Conservation (phyloP, 2,113 vertebrate species). For the Coryphaenoides rupestris region DNA sequence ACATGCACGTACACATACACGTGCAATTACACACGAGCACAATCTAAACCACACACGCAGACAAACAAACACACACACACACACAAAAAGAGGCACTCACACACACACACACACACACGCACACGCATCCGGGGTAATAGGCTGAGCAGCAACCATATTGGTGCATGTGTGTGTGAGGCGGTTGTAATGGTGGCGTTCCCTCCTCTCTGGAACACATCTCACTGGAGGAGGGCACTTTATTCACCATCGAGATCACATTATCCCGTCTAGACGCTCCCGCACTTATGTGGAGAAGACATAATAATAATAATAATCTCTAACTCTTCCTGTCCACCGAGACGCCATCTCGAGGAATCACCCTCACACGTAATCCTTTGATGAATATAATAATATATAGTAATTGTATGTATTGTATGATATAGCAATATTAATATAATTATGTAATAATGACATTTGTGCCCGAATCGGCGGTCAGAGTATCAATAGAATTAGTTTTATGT, state of each 20-base stretch:
- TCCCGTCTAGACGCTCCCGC: not conserved
- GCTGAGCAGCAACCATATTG: slow-evolving; percentile 36
- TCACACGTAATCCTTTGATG: no score
- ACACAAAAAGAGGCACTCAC: not conserved
- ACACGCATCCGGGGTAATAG: slow-evolving; percentile 4
- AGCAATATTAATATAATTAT: no score
- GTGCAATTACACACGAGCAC: not conserved
- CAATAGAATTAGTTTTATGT: no score
- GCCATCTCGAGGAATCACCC: no score
- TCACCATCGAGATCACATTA: not conserved
- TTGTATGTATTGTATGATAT: no score
- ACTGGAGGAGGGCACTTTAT: slow-evolving; percentile 1
- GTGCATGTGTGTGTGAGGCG: slow-evolving; percentile 38
- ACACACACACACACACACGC: not conserved
- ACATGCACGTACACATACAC: not conserved
- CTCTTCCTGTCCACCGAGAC: no score
- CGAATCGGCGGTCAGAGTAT: no score
- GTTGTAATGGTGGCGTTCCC: slow-evolving; percentile 42
- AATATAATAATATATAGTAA: no score
- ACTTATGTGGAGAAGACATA: no score
- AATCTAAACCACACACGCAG: not conserved
- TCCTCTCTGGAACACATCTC: slow-evolving; percentile 10
- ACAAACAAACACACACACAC: not conserved
- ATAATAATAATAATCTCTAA: no score
- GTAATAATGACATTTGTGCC: no score